Evolutionary conservation across 2,113 vertebrate genomes (phyloP), one percentile per base, ranked within the genome.

Genomic region (Theristicus caerulescens): DNA sequence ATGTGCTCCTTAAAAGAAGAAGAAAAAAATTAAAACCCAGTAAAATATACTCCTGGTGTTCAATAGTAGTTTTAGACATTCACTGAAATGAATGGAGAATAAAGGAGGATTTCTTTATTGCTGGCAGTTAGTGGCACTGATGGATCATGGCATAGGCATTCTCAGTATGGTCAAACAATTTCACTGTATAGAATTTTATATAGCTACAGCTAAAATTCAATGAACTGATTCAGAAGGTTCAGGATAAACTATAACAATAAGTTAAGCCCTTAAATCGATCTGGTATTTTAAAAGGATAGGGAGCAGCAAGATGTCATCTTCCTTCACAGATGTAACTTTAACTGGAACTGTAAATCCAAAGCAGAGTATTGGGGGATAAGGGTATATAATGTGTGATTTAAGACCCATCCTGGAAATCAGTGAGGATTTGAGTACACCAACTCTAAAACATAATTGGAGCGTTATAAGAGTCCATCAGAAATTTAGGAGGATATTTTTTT

Each of bases 231-330:
- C 97, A 96, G 97, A 97, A 98, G 91, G 94, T 97, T 97, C 93
- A 79, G 96, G 97, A 97, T 98, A 98, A 98, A 98, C 98, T 97
- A 97, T 97, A 97, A 98, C 96, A 97, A 97, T 97, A 98, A 96
- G 96, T 97, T 97, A 77, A 83, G 97, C 87, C 92, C 90, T 97
- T 97, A 98, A 97, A 98, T 98, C 86, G 96, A 97, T 98, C 94
- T 96, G 94, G 95, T 97, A 92, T 97, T 94, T 97, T 95, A 88
- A 96, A 97, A 95, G 74, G 87, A 88, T 72, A 66, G 97, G 93
- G 90, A 94, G 96, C 88, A 97, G 92, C 87, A 95, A 94, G 93
- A 93, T 96, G 86, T 95, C 97, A 94, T 96, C 96, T 96, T 97
- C 84, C 71, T 97, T 96, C 95, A 65, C 83, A 96, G 95, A 97